Evolutionary conservation across 1,140 invertebrate genomes (phyloP).

Genomic region (Carposina sasakii): DNA sequence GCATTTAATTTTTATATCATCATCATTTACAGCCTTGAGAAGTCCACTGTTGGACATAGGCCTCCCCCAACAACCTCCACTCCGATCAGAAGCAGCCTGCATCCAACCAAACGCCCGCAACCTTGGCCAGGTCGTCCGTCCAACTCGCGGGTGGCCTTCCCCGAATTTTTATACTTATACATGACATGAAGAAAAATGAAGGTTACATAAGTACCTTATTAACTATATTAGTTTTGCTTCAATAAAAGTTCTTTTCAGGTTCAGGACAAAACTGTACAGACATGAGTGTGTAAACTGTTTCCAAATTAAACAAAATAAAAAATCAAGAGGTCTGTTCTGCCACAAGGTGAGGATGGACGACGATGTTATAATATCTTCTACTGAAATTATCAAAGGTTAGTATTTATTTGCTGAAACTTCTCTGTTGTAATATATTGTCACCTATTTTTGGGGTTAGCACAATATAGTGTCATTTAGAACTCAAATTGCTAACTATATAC

Average conservation of each 20-base stretch:
- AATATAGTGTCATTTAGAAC: not conserved
- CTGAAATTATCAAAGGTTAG: not conserved
- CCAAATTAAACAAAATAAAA: not conserved
- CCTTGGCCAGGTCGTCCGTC: too few relatives aligned
- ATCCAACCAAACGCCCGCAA: too few relatives aligned
- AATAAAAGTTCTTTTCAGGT: not conserved
- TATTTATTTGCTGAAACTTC: not conserved
- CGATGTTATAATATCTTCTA: not conserved
- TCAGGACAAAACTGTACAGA: not conserved
- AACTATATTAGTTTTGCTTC: not conserved
- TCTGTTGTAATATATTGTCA: not conserved
- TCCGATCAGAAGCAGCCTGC: too few relatives aligned
- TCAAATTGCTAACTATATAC: not conserved
- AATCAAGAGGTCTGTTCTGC: too few relatives aligned
- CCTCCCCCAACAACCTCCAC: too few relatives aligned
- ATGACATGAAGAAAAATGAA: too few relatives aligned
- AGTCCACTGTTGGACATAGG: too few relatives aligned
- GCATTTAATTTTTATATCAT: too few relatives aligned
- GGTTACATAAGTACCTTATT: too few relatives aligned
- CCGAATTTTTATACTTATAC: too few relatives aligned
- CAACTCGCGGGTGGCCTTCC: too few relatives aligned
- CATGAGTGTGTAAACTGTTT: not conserved
- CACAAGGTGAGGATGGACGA: not conserved
- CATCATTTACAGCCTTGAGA: too few relatives aligned
- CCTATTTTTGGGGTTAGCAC: not conserved